Base-by-base conservation (phyloP, 2,888 invertebrate genomes). In the Drosophila kanekoi region DNA sequence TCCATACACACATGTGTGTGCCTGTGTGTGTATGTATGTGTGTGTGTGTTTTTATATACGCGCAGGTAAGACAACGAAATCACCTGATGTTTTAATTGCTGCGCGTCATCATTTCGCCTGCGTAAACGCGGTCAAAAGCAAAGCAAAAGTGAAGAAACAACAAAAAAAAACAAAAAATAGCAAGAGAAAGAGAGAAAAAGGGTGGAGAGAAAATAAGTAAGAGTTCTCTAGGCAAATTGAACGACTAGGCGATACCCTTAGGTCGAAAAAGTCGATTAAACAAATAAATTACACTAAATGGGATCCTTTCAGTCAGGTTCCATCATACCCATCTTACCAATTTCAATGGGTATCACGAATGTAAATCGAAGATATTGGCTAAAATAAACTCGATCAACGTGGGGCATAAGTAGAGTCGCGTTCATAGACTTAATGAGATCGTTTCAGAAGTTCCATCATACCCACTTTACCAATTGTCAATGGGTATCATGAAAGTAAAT, bases 41-140 rank as follows among this genome's bases (percentile, higher is more conserved):
- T 43, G 18, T 38, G 41, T 49, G 40, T 49, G 45, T 28, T 33
- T 54, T 58, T 52, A 59, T 62, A 56, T 64, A 58, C 65, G 75
- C 51, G 38, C 72, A 66, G 80, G 83, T 82, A 68, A 85, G 53
- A 69, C 72, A 71, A 59, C 68, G 44, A 77, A 89, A 86, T 86
- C 85, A 86, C 85, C 85, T 86, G 85, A 86, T 86, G 65, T 86
- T 86, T 89, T 87, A 86, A 86, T 89, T 89, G 87, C 69, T 67
- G 68, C 77, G 72, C 83, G 89, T 85, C 85, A 87, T 85, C 84
- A 72, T 75, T 81, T 87, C 61, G 59, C 54, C 69, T 74, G 70
- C 60, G 68, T 78, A 68, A 61, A 75, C 18, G 72, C 65, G 71
- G 71, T 60, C 62, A 64, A 65, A 59, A 57, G 66, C 37, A 57